Evolutionary conservation across 2,888 invertebrate species (phyloP).

Genomic region (Dicyrtomina minuta): DNA sequence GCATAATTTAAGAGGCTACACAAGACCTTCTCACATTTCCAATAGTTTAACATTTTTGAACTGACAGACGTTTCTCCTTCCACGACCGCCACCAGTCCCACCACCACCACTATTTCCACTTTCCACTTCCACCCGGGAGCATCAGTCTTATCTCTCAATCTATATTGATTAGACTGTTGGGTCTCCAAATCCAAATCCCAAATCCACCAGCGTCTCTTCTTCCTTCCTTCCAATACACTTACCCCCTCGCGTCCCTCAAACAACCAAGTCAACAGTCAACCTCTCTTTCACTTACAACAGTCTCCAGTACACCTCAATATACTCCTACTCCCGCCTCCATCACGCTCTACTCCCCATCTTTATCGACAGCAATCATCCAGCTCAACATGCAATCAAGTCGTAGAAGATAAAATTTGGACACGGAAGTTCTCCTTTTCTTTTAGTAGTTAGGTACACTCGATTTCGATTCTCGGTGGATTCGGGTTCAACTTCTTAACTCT

Average conservation of each 20-base stretch:
- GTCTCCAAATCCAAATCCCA: neutral
- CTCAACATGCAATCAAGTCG: neutral
- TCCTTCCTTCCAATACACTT: neutral
- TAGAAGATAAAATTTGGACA: neutral
- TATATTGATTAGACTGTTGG: neutral
- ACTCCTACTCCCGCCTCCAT: too few species aligned
- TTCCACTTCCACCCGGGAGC: neutral
- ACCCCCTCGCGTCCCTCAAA: neutral
- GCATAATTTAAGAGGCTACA: conserved; percentile 21
- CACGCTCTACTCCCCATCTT: neutral
- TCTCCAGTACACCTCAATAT: too few species aligned
- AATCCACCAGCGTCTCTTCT: neutral
- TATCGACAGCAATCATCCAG: neutral
- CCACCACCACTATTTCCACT: neutral
- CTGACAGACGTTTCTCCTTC: conserved; percentile 4
- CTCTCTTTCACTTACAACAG: too few species aligned
- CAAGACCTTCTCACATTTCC: conserved; percentile 16
- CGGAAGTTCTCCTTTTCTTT: neutral
- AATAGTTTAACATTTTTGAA: neutral
- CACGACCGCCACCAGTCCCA: neutral
- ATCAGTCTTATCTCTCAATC: conserved; percentile 16
- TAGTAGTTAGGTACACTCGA: too few species aligned
- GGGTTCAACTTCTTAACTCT: too few species aligned
- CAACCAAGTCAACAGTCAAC: neutral
- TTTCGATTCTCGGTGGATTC: too few species aligned